Evolutionary conservation across 2,888 invertebrate species (phyloP).

Genomic region (Clistopyga incitator): DNA sequence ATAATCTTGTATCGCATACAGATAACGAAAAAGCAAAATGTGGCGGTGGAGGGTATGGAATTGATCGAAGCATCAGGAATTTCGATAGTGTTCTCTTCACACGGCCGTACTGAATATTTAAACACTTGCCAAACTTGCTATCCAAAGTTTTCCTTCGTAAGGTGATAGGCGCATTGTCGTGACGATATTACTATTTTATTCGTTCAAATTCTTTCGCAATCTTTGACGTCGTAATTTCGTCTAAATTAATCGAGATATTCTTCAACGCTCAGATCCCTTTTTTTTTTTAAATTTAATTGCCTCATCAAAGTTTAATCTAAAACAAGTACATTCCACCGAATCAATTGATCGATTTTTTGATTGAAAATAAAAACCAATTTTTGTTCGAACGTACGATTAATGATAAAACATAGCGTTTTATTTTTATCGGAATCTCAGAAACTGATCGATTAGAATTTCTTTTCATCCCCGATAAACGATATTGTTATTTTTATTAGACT

Average conservation of each 20-base stretch:
- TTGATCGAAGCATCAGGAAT: slow-evolving; percentile 65
- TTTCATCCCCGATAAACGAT: neutral
- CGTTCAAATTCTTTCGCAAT: slow-evolving; percentile 1
- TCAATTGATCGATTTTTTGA: neutral
- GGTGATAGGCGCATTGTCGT: slow-evolving; percentile 16
- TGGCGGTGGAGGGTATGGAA: slow-evolving; percentile 48
- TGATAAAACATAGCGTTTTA: slow-evolving; percentile 3
- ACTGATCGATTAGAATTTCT: neutral
- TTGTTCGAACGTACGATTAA: neutral
- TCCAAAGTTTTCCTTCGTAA: slow-evolving; percentile 54
- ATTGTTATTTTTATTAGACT: neutral
- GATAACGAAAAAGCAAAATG: neutral
- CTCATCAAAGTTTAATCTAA: neutral
- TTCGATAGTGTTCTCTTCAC: slow-evolving; percentile 34
- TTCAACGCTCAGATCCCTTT: neutral
- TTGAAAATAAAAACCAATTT: neutral
- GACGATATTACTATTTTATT: neutral
- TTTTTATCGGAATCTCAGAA: neutral
- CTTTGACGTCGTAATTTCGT: neutral
- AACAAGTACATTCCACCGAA: slow-evolving; percentile 4
- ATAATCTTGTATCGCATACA: slow-evolving; percentile 49
- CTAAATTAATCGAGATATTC: neutral
- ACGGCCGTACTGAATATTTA: slow-evolving; percentile 8
- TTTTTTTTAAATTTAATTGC: neutral
- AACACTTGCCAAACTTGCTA: slow-evolving; percentile 54